phyloP scores from a whole-genome alignment of 2,113 vertebrate species.

The Alaudala cheleensis region DNA sequence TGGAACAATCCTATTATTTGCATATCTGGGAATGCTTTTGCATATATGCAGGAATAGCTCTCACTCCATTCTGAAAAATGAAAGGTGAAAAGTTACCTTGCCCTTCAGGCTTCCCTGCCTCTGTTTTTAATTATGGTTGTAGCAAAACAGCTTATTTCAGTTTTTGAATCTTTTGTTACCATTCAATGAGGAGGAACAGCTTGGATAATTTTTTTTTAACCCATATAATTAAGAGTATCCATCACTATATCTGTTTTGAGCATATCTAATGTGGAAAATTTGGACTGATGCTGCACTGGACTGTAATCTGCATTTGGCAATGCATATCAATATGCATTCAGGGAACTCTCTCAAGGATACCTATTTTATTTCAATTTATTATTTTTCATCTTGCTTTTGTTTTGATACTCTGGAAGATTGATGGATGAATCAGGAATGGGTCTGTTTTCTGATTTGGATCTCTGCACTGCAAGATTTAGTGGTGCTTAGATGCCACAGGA shows the following conservation, averaged over 20 bases:
- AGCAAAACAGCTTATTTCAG: background rate
- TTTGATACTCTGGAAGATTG: background rate
- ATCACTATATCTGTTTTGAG: background rate
- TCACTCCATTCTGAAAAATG: background rate
- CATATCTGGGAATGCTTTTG: background rate
- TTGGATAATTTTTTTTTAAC: background rate
- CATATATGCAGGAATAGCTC: background rate
- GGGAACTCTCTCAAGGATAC: background rate
- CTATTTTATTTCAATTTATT: background rate
- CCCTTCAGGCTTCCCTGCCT: rapidly evolving
- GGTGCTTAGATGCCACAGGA: background rate
- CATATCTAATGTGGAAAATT: background rate
- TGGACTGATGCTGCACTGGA: background rate
- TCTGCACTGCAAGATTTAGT: background rate
- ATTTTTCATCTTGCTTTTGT: background rate
- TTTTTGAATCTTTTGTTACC: background rate
- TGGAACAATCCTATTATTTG: background rate
- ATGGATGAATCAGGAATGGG: background rate
- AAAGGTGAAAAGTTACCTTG: background rate
- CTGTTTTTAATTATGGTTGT: background rate
- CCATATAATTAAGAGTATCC: background rate
- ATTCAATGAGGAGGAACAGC: background rate
- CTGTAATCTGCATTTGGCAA: background rate
- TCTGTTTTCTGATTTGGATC: background rate
- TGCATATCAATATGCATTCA: background rate